Base-by-base conservation (phyloP, 2,888 invertebrate species). In the Ctena decussata region DNA sequence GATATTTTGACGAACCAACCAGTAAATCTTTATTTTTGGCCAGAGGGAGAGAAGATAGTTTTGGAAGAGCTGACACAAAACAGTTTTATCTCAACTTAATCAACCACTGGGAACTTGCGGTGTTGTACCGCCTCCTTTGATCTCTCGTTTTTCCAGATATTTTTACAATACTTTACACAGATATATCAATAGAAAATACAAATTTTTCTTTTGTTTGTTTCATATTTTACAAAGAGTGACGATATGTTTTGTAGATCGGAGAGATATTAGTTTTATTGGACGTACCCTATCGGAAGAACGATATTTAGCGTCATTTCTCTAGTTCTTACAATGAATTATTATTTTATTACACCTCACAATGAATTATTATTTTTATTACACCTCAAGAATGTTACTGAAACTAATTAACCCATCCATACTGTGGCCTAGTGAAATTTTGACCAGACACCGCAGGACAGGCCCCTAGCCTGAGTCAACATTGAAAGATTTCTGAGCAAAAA, bases 121-220 rank as follows among this genome's bases (percentile, higher is more conserved):
- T 65, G 65, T 65, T 35, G 21, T 65, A 65, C 65, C 35, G 65
- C 24, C 65, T 32, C 65, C 35, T 65, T 65, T 65, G 65, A 65
- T 65, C 30, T n/a, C 5, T n/a, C 30, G 65, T 35, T 65, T 35
- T 57, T 30, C 21, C 8, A 27, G 21, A 32, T 35, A 35, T 30
- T 65, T 65, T 65, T 65, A 65, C 30, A 32, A 65, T 27, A 35
- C 35, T 2, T 65, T 35, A 21, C 18, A 65, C 65, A 30, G 60
- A 60, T 57, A 8, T 65, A 65, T 65, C 65, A 35, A 65, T 65
- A 35, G 35, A 65, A 65, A 65, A 32, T 65, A 65, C 65, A 65
- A 65, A 65, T 65, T 65, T 65, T 65, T 24, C 65, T 65, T 65
- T 65, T 65, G 65, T 65, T 65, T 30, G 21, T 65, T 65, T 65